phyloP scores from a whole-genome alignment of 2,113 vertebrate species.

The Mesocricetus auratus region DNA sequence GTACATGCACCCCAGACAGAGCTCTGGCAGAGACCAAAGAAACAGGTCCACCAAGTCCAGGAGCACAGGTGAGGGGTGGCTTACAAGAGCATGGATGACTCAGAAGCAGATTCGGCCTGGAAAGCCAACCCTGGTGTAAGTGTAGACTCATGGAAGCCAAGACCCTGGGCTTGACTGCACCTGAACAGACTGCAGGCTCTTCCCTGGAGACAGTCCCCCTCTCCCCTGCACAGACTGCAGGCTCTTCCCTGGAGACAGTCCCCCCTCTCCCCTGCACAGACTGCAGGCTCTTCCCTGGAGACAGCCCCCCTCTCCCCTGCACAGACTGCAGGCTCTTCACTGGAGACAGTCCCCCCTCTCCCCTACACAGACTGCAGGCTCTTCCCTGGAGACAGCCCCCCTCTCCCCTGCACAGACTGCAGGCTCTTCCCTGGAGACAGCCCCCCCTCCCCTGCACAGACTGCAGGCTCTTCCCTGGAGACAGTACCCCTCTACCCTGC shows the following conservation, averaged over 20 bases:
- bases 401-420: too few species aligned
- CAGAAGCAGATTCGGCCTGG: background rate
- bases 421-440: accelerated
- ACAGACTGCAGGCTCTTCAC: too few species aligned
- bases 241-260: background rate
- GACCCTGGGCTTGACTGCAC: background rate
- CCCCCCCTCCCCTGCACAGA: too few species aligned
- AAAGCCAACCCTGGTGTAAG: background rate
- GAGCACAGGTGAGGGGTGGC: background rate
- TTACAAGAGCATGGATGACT: background rate
- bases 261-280: too few species aligned
- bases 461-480: too few species aligned
- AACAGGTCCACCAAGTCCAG: background rate
- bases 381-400: accelerated
- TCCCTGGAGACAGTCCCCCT: accelerated
- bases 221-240: accelerated
- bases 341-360: too few species aligned
- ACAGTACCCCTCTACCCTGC: too few species aligned
- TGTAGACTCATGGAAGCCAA: background rate
- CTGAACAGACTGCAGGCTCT: accelerated
- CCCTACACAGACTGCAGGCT: too few species aligned
- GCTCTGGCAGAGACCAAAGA: background rate
- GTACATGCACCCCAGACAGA: too few species aligned
- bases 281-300: too few species aligned
- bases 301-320: too few species aligned